These are phyloP conservation scores for Clinocottus analis DNA, from an alignment of 2,113 vertebrate species.

Conservation along the genomic window DNA sequence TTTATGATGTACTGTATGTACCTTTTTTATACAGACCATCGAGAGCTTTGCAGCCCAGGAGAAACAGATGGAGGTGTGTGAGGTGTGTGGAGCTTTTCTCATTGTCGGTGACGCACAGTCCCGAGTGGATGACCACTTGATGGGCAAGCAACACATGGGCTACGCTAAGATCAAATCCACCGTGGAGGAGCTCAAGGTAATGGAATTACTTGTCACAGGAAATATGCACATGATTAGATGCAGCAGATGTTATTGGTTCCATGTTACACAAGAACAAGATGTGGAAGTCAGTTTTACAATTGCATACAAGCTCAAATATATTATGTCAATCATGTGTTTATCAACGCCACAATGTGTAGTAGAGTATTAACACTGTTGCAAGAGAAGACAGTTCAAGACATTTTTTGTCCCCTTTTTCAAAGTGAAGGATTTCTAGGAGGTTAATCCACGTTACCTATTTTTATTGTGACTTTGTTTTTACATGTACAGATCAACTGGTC, in stretches of 20 bases:
- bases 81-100: conserved; percentile 98
- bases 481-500: background rate
- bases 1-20: background rate
- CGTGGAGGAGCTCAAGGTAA: conserved; percentile 98
- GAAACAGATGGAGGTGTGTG: conserved; percentile 99
- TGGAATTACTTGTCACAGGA: background rate
- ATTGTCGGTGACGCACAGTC: conserved; percentile 99
- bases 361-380: background rate
- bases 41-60: conserved; percentile 99
- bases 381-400: background rate
- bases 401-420: background rate
- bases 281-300: background rate
- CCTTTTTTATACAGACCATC: conserved; percentile 87
- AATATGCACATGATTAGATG: background rate
- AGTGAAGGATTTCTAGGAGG: background rate
- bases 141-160: conserved; percentile 99
- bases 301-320: background rate
- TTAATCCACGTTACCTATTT: background rate
- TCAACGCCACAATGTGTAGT: background rate
- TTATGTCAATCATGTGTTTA: background rate
- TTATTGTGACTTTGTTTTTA: background rate
- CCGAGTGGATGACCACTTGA: conserved; percentile 97
- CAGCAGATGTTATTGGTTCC: background rate
- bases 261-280: background rate
- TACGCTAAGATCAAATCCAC: conserved; percentile 99